phyloP scores from a whole-genome alignment of 2,888 invertebrate species.

The Drymonia ruficornis region DNA sequence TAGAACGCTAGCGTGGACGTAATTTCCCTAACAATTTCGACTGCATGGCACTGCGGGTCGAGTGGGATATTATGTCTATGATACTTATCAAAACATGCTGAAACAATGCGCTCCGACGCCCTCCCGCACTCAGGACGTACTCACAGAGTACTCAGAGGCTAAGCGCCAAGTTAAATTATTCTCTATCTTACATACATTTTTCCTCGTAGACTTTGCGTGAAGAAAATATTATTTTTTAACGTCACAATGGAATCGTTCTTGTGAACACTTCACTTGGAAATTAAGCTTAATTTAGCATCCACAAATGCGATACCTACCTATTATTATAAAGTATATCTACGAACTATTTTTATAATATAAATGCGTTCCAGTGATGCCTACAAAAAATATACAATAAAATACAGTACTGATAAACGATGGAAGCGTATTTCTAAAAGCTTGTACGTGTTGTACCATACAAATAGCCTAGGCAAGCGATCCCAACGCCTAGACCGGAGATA shows the following conservation, averaged over 20 bases:
- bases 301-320: too few relatives aligned
- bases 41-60: slow-evolving; percentile 19
- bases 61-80: slow-evolving; percentile 31
- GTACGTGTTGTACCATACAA: too few relatives aligned
- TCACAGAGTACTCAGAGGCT: neutral
- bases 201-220: neutral
- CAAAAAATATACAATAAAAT: too few relatives aligned
- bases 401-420: too few relatives aligned
- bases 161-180: slow-evolving; percentile 2
- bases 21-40: slow-evolving; percentile 23
- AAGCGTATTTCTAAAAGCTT: too few relatives aligned
- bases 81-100: slow-evolving; percentile 43
- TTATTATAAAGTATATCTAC: too few relatives aligned
- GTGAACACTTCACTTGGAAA: too few relatives aligned
- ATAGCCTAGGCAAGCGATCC: neutral
- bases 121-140: slow-evolving; percentile 11
- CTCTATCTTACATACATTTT: slow-evolving; percentile 1
- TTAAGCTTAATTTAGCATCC: too few relatives aligned
- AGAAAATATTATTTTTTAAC: neutral
- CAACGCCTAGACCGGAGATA: neutral
- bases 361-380: too few relatives aligned
- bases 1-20: neutral
- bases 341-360: too few relatives aligned
- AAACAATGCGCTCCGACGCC: slow-evolving; percentile 38
- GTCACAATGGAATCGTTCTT: too few relatives aligned